A percentile compares a stretch with the other conserved stretches of the same genome.
phyloP scores from a whole-genome alignment of 2,797 vertebrate species.

The Hylomyscus alleni region DNA sequence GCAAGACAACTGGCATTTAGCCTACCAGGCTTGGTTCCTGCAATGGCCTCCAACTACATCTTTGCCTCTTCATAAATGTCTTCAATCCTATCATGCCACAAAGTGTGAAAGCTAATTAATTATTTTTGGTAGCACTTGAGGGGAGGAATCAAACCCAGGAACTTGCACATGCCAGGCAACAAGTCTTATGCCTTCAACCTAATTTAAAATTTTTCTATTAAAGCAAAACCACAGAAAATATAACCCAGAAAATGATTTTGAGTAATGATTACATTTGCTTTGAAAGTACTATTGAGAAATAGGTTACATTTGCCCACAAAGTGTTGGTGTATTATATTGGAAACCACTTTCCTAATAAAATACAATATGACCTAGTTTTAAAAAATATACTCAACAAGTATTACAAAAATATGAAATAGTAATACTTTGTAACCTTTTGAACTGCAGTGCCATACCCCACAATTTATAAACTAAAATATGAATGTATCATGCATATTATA shows the following conservation, averaged over 20 bases:
- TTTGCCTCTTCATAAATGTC: neutral
- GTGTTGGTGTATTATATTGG: neutral
- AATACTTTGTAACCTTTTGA: neutral
- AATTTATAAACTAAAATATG: conserved; percentile 3
- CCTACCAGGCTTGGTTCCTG: neutral
- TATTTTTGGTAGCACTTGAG: neutral
- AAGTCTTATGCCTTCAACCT: too few relatives aligned
- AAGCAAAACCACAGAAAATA: conserved; percentile 51
- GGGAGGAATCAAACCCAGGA: neutral
- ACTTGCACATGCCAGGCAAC: neutral
- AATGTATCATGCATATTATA: neutral
- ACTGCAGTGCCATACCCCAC: neutral
- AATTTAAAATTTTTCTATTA: neutral
- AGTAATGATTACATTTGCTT: neutral
- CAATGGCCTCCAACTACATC: neutral
- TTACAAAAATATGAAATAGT: neutral
- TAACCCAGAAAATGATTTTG: conserved; percentile 1
- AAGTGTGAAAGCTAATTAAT: neutral
- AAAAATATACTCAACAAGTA: neutral
- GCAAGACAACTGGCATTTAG: neutral
- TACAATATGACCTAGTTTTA: neutral
- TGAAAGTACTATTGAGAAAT: neutral
- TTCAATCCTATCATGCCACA: neutral
- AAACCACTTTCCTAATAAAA: conserved; percentile 46
- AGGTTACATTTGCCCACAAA: conserved; percentile 6